phyloP scores from a whole-genome alignment of 2,797 vertebrate genomes.

The Epinephelus coioides region DNA sequence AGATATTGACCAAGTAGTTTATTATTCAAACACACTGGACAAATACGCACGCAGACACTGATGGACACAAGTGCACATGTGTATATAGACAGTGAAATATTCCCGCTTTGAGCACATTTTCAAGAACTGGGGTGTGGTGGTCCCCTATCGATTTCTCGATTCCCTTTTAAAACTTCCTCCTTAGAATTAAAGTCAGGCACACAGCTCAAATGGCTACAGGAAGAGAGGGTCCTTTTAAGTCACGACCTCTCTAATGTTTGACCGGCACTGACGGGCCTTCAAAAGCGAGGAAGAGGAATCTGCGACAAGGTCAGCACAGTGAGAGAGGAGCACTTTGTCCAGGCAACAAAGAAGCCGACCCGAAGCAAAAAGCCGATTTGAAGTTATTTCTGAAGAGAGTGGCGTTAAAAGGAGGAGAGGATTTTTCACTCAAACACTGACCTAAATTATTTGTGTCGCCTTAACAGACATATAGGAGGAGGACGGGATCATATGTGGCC shows the following conservation, averaged over 20 bases:
- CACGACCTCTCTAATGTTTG: slow-evolving; percentile 62
- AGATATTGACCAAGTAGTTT: slow-evolving; percentile 71
- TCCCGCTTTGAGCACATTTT: slow-evolving; percentile 24
- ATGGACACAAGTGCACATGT: neutral
- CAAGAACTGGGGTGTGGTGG: slow-evolving; percentile 6
- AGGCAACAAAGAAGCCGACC: slow-evolving; percentile 52
- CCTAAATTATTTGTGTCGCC: slow-evolving; percentile 28
- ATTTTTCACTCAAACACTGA: slow-evolving; percentile 32
- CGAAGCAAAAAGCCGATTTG: slow-evolving; percentile 38
- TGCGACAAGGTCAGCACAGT: slow-evolving; percentile 68
- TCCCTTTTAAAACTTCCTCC: slow-evolving; percentile 39
- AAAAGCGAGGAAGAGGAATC: slow-evolving; percentile 53
- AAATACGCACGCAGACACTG: slow-evolving; percentile 3
- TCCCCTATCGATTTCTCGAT: slow-evolving; percentile 37
- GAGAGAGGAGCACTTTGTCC: slow-evolving; percentile 58
- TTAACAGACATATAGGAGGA: slow-evolving; percentile 8
- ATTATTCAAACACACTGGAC: slow-evolving; percentile 60
- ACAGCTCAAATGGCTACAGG: slow-evolving; percentile 28
- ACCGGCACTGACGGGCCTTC: slow-evolving; percentile 63
- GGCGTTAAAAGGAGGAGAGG: slow-evolving; percentile 34
- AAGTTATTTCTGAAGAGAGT: slow-evolving; percentile 47
- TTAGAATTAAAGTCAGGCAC: slow-evolving; percentile 32
- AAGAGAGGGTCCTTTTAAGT: slow-evolving; percentile 48
- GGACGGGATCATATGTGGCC: neutral
- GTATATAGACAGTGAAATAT: neutral